Evolutionary conservation across 2,113 vertebrate genomes (phyloP).

Genomic region (Carassius gibelio): DNA sequence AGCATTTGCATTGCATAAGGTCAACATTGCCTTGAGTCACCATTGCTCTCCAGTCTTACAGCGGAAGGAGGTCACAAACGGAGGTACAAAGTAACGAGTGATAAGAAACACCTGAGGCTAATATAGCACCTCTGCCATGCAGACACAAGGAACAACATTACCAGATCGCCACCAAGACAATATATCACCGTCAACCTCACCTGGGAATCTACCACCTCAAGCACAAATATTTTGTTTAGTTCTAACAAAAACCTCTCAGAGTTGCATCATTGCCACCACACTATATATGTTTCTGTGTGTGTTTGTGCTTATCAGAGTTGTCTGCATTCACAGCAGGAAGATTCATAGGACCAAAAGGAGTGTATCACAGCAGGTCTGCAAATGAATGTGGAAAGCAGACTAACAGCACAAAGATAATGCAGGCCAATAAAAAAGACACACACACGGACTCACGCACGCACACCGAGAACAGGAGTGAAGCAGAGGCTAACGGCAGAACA

Average conservation of each 20-base stretch:
- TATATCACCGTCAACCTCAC: not conserved
- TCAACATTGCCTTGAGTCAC: not conserved
- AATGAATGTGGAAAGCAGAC: slow-evolving; percentile 74
- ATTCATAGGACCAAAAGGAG: slow-evolving; percentile 73
- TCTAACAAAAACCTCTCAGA: no score
- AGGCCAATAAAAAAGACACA: slow-evolving; percentile 63
- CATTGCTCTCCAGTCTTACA: not conserved
- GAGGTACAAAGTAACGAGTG: not conserved
- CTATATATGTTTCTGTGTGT: not conserved
- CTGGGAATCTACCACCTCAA: not conserved
- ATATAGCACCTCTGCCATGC: not conserved
- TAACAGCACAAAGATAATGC: slow-evolving; percentile 72
- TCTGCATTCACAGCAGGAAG: slow-evolving; percentile 71
- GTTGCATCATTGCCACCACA: no score
- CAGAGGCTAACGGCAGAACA: not conserved
- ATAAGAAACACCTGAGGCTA: not conserved
- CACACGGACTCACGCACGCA: slow-evolving; percentile 11
- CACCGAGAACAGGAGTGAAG: slow-evolving; percentile 30
- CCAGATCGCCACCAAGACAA: not conserved
- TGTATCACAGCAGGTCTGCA: slow-evolving; percentile 63
- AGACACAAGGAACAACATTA: not conserved
- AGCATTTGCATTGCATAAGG: not conserved
- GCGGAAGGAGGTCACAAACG: not conserved
- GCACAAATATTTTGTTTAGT: not conserved
- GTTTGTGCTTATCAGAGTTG: slow-evolving; percentile 69